Evolutionary conservation across 2,888 invertebrate species (phyloP), one percentile per base, ranked within the genome.

Genomic region (Eupeodes latifasciatus): DNA sequence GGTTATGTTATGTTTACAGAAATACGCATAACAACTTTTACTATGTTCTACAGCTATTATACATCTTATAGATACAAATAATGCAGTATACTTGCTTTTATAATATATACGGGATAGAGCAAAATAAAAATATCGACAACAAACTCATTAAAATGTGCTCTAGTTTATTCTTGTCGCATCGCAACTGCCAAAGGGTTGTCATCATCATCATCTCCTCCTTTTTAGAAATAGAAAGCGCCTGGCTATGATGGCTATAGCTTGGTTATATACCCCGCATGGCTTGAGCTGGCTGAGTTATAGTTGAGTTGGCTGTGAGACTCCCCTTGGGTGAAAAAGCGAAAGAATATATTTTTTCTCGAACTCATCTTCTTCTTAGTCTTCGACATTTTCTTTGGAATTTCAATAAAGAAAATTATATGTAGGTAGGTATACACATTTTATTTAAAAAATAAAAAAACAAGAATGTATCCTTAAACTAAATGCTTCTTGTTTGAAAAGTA

Each of bases 141-240:
- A 87, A 84, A 87, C 87, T 87, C 87, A 87, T 87, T 83, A 83
- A 80, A 87, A 87, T 57, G 80, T 87, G 87, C 72, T 87, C 87
- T 67, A 87, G 76, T 83, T 87, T 87, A 69, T 84, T 72, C 77
- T 87, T 81, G 87, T 80, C 79, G 79, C 79, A 87, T 80, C 76
- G 76, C 79, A 87, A 71, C 76, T 87, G 87, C 84, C 84, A 87
- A 87, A 84, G 87, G 80, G 80, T 84, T 80, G 87, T 80, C 87
- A 74, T 84, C 61, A 62, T 77, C 66, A 77, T 55, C 75, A 16
- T 55, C 40, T 40, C 40, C 40, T 40, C 40, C 1, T 40, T 9
- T 9, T 40, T 9, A 40, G 5, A 9, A 40, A 5, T 40, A 7
- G 40, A 40, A 9, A 40, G 40, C 76, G 64, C 69, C 74, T 57